A percentile compares a stretch with the other conserved stretches of the same genome.
Conservation (phyloP, 2,113 vertebrate species). For the Siniperca chuatsi region DNA sequence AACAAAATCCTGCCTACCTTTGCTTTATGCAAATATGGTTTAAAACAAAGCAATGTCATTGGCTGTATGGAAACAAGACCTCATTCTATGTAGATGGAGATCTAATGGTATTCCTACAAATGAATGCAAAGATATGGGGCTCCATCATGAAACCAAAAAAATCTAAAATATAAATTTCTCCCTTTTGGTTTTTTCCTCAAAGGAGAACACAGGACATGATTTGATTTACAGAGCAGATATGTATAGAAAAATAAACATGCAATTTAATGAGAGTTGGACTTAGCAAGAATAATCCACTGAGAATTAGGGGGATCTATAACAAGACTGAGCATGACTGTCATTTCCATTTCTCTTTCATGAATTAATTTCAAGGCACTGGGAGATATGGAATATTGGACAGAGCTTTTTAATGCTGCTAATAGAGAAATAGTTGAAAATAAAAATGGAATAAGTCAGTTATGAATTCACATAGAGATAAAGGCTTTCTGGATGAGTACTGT, state of each 20-base stretch:
- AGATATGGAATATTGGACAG: conserved; percentile 35
- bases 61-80: no score
- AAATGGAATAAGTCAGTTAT: conserved; percentile 47
- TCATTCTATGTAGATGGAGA: not conserved
- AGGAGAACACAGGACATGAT: not conserved
- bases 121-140: not conserved
- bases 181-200: not conserved
- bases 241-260: not conserved
- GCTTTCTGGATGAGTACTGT: conserved; percentile 36
- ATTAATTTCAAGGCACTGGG: conserved; percentile 34
- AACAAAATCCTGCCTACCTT: not conserved
- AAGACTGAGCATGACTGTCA: conserved; percentile 27
- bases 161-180: not conserved
- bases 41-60: no score
- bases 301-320: not conserved
- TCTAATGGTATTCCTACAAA: no score
- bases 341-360: conserved; percentile 45
- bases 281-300: not conserved
- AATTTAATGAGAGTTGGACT: not conserved
- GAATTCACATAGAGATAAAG: conserved; percentile 53
- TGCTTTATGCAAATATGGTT: no score
- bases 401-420: conserved; percentile 6
- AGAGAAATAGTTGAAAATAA: conserved; percentile 16
- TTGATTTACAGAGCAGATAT: not conserved
- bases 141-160: not conserved